phyloP scores from a whole-genome alignment of 2,113 vertebrate genomes.

The Sinosuthora webbiana region DNA sequence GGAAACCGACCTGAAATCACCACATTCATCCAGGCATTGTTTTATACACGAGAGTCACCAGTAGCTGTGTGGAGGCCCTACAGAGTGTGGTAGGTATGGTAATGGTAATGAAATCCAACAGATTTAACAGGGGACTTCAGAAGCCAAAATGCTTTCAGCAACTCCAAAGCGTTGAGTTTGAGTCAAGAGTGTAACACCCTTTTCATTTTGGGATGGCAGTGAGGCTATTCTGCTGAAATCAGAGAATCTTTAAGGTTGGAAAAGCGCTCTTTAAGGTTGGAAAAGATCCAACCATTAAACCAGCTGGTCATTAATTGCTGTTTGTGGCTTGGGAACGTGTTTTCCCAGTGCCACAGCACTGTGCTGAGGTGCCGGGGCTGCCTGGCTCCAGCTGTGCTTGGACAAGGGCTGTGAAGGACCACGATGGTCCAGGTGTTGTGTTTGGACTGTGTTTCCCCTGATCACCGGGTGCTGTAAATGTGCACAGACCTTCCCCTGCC shows the following conservation, averaged over 20 bases:
- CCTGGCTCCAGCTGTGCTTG: background rate
- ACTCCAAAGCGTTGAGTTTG: background rate
- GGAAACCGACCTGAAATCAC: background rate
- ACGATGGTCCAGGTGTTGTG: accelerated
- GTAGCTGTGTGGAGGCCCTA: background rate
- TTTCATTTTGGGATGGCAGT: background rate
- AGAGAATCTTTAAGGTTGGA: background rate
- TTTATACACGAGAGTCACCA: background rate
- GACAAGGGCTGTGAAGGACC: background rate
- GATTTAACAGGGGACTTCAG: background rate
- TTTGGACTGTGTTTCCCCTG: background rate
- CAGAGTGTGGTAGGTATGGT: accelerated
- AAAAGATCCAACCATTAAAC: background rate
- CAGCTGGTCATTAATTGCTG: background rate
- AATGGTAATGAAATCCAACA: background rate
- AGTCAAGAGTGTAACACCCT: background rate
- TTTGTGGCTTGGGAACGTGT: background rate
- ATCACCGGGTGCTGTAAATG: accelerated
- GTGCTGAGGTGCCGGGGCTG: background rate
- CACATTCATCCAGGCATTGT: background rate
- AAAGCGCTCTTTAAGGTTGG: background rate
- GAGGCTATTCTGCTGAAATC: background rate
- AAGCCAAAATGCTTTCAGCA: background rate
- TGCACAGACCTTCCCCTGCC: background rate
- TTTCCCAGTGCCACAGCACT: background rate